Evolutionary conservation across 2,888 invertebrate genomes (phyloP).

Genomic region (Aphrophora alni): DNA sequence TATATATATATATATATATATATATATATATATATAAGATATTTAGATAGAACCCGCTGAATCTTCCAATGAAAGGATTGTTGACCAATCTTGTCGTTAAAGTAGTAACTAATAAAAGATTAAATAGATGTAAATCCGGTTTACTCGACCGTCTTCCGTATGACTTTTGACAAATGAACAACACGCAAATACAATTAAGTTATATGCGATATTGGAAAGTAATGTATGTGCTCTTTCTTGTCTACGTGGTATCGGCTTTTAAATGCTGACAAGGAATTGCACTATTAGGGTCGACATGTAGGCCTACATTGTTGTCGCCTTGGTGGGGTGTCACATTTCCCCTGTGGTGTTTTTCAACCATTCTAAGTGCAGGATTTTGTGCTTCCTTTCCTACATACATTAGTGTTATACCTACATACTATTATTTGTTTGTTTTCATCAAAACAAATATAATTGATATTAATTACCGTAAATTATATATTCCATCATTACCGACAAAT

Average conservation of each 20-base stretch:
- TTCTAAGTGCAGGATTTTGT: not conserved
- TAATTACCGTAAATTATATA: too few relatives aligned
- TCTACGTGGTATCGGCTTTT: not conserved
- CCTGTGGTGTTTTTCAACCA: not conserved
- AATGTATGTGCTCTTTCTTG: not conserved
- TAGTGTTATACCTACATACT: too few relatives aligned
- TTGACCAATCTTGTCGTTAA: too few relatives aligned
- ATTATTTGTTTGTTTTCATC: too few relatives aligned
- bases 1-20: too few relatives aligned
- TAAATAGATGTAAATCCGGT: too few relatives aligned
- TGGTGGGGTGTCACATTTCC: not conserved
- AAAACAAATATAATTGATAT: too few relatives aligned
- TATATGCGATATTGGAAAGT: not conserved
- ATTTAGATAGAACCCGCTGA: too few relatives aligned
- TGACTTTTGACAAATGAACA: not conserved
- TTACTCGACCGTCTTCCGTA: not conserved
- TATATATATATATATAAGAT: too few relatives aligned
- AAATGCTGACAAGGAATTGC: constrained; percentile 2
- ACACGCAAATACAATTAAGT: not conserved
- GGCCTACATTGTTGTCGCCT: not conserved
- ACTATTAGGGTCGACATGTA: not conserved
- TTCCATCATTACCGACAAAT: too few relatives aligned
- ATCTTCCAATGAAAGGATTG: too few relatives aligned
- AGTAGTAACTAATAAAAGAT: too few relatives aligned
- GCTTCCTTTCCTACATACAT: not conserved